Conservation (phyloP, 2,113 vertebrate genomes). For the Cathartes aura region DNA sequence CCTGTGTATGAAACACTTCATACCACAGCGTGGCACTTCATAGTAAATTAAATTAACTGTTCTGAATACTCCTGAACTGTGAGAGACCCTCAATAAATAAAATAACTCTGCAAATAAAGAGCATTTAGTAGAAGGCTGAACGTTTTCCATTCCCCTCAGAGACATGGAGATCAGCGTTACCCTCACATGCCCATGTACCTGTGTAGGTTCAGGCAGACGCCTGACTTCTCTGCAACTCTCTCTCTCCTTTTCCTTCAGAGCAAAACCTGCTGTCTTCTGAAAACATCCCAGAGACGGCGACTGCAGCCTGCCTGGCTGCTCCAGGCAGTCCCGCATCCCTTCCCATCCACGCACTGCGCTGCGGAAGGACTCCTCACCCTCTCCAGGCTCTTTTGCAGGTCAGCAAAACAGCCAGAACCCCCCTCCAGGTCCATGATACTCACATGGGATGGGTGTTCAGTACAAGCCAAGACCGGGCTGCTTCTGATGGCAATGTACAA, state of each 20-base stretch:
- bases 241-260: background rate
- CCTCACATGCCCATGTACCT: background rate
- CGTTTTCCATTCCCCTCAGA: background rate
- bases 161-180: background rate
- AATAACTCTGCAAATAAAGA: background rate
- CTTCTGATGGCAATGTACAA: background rate
- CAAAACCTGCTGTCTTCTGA: background rate
- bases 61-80: background rate
- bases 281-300: background rate
- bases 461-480: background rate
- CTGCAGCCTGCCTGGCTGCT: background rate
- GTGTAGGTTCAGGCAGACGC: background rate
- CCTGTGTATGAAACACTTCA: background rate
- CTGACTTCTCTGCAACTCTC: background rate
- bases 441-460: background rate
- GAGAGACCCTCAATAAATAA: background rate
- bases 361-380: background rate
- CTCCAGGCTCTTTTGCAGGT: background rate
- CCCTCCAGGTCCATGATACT: background rate
- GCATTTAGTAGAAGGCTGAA: background rate
- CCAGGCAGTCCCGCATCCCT: background rate
- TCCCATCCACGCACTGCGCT: background rate
- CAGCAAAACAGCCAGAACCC: background rate
- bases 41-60: background rate
- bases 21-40: background rate